These are phyloP conservation scores for Phoebastria nigripes DNA, from an alignment of 2,797 vertebrate genomes.

Conservation along the genomic window DNA sequence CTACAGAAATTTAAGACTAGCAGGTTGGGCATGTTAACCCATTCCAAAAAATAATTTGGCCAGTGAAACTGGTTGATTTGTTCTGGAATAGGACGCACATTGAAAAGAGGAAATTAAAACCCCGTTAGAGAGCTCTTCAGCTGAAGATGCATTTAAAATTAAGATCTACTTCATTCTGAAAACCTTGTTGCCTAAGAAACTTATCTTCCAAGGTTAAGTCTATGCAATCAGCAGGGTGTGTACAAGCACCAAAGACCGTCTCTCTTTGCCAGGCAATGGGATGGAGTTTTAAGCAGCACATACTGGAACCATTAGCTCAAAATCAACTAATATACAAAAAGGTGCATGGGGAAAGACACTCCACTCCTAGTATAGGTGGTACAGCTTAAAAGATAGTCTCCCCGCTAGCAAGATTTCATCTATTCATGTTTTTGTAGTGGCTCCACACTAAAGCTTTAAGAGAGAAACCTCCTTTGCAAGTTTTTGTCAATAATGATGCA, in stretches of 20 bases:
- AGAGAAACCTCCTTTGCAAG: background rate
- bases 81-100: background rate
- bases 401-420: background rate
- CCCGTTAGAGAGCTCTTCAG: background rate
- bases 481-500: background rate
- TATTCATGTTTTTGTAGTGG: background rate
- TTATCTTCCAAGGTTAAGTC: background rate
- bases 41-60: background rate
- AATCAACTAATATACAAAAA: background rate
- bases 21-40: background rate
- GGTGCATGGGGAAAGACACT: background rate
- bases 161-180: background rate
- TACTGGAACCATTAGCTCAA: background rate
- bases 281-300: background rate
- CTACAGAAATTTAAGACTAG: background rate
- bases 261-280: background rate
- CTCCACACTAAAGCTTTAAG: background rate
- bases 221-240: background rate
- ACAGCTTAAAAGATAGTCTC: background rate
- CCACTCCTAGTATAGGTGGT: background rate
- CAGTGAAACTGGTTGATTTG: background rate
- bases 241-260: background rate
- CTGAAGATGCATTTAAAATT: background rate
- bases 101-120: background rate
- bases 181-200: background rate